A percentile compares a stretch with the other conserved stretches of the same genome.
These are phyloP conservation scores for Drosophila equinoxialis DNA, from an alignment of 1,140 invertebrate genomes.

Conservation along the genomic window DNA sequence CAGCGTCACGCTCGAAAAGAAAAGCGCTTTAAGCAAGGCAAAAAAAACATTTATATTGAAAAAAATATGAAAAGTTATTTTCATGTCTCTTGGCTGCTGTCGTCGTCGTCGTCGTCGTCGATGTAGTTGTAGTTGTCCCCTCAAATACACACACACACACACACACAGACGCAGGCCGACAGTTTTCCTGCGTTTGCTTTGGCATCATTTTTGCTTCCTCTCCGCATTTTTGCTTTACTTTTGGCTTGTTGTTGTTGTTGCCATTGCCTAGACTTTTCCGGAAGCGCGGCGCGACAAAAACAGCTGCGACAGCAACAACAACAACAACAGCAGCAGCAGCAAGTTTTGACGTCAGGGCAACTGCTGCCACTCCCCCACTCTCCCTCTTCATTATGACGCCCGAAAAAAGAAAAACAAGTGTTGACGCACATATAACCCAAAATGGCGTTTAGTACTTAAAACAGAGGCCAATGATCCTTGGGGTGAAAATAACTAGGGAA, in stretches of 20 bases:
- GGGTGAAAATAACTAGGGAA: slow-evolving; percentile 25
- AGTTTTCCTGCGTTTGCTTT: slow-evolving; percentile 73
- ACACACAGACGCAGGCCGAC: slow-evolving; percentile 42
- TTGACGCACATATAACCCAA: slow-evolving; percentile 59
- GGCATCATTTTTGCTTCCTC: slow-evolving; percentile 57
- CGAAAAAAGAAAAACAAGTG: slow-evolving; percentile 28
- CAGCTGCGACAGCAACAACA: slow-evolving; percentile 51
- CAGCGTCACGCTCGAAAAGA: slow-evolving; percentile 74
- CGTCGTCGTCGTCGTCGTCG: background rate
- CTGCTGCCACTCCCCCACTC: background rate
- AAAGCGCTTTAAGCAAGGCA: slow-evolving; percentile 58
- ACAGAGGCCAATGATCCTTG: slow-evolving; percentile 65
- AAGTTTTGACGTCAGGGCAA: slow-evolving; percentile 10
- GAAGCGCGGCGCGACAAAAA: slow-evolving; percentile 76
- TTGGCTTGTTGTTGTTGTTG: slow-evolving; percentile 28
- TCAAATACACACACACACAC: slow-evolving; percentile 39
- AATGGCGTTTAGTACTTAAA: slow-evolving; percentile 28
- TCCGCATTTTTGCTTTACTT: slow-evolving; percentile 36
- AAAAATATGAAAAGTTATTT: slow-evolving; percentile 73
- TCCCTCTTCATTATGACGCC: background rate
- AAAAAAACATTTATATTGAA: slow-evolving; percentile 58
- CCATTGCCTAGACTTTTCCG: slow-evolving; percentile 73
- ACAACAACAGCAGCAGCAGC: slow-evolving; percentile 19
- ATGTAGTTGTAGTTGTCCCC: background rate
- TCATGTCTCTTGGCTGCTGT: slow-evolving; percentile 42